These are phyloP conservation scores for Drosophila parvula DNA, from an alignment of 1,140 invertebrate species.

Conservation along the genomic window DNA sequence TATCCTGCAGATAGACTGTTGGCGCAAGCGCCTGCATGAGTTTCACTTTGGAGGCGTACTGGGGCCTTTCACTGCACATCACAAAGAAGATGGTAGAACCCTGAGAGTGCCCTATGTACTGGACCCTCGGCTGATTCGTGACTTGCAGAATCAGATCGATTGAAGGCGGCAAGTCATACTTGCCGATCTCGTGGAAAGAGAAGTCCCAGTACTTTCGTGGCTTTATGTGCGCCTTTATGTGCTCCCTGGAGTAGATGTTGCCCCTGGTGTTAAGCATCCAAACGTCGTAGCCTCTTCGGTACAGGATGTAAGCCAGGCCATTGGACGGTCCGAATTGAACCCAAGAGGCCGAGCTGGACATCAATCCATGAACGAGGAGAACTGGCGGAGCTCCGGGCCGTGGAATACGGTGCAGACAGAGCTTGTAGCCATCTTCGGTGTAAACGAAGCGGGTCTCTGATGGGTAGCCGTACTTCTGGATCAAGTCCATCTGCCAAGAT, in stretches of 20 bases:
- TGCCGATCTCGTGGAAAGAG: conserved; percentile 89
- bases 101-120: conserved; percentile 86
- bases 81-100: conserved; percentile 87
- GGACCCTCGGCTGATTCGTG: conserved; percentile 81
- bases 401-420: conserved; percentile 84
- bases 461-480: conserved; percentile 86
- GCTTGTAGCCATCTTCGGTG: conserved; percentile 85
- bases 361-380: conserved; percentile 88
- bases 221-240: conserved; percentile 83
- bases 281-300: conserved; percentile 88
- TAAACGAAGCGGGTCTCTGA: conserved; percentile 84
- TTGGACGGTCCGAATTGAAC: conserved; percentile 85
- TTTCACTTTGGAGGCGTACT: conserved; percentile 87
- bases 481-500: conserved; percentile 58
- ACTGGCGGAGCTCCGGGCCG: conserved; percentile 75
- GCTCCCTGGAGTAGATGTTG: conserved; percentile 87
- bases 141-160: conserved; percentile 86
- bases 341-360: conserved; percentile 86
- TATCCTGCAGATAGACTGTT: conserved; percentile 72
- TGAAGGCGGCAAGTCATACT: conserved; percentile 88
- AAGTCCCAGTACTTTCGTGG: conserved; percentile 79
- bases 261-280: conserved; percentile 91
- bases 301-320: conserved; percentile 86
- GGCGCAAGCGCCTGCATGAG: conserved; percentile 88
- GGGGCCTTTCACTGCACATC: conserved; percentile 87